Conservation (phyloP, 2,797 vertebrate species). For the Mallotus villosus region DNA sequence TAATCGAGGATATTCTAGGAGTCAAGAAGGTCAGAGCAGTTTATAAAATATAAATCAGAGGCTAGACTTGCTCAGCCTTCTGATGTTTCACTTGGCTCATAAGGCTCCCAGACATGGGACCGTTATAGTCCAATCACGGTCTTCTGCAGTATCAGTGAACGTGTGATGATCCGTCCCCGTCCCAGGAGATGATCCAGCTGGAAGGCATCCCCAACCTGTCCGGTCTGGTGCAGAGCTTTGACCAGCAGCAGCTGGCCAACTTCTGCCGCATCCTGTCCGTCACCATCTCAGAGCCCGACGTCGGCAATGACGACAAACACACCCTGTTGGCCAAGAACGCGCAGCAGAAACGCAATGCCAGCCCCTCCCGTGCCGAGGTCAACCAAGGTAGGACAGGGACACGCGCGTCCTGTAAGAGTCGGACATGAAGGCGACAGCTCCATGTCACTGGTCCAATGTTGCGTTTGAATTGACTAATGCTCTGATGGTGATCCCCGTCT, state of each 20-base stretch:
- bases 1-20: conserved; percentile 96
- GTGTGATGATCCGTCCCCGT: neutral
- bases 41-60: conserved; percentile 9
- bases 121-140: too few species aligned
- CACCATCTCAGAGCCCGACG: conserved; percentile 96
- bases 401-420: too few species aligned
- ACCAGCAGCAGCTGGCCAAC: conserved; percentile 98
- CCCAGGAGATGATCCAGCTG: conserved; percentile 95
- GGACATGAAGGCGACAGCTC: too few species aligned
- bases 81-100: too few species aligned
- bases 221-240: conserved; percentile 92
- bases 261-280: conserved; percentile 98
- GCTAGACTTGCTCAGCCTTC: neutral
- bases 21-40: conserved; percentile 89
- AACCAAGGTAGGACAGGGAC: conserved; percentile 85
- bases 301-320: conserved; percentile 95
- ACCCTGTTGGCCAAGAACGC: conserved; percentile 96
- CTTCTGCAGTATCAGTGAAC: neutral
- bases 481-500: neutral
- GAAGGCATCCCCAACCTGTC: conserved; percentile 94
- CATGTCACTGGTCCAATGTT: neutral
- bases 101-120: too few species aligned
- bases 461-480: neutral
- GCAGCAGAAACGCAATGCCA: conserved; percentile 89
- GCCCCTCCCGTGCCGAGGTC: conserved; percentile 90